Evolutionary conservation across 2,797 vertebrate species (phyloP), one percentile per base, ranked within the genome.

Genomic region (Podargus strigoides): DNA sequence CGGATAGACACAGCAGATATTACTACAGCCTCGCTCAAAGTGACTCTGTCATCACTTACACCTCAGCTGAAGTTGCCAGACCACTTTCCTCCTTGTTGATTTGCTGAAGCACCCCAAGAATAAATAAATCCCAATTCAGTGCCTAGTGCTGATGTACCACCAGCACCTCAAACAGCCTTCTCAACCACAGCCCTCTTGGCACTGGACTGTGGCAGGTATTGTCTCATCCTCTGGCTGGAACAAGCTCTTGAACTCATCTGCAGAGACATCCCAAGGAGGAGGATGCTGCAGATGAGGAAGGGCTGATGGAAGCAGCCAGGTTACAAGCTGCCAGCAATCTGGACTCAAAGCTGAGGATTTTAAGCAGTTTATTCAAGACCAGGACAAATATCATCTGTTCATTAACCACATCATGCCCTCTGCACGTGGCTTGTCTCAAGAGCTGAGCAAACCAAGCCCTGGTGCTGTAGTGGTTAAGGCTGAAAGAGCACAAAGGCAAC

Each of bases 1-100:
- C 8, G 1, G 20, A 21, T 2, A 63, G 41, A 26, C 3, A 1
- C 37, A 30, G 46, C 6, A 3, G 73, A 4, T 77, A 19, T 42
- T 21, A 21, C 80, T 28, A 27, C 74, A 79, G 53, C 53, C 46
- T 85, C 30, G 37, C 76, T 79, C 67, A n/a, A 8, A 58, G 47
- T 1, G 7, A 36, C 62, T 32, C 62, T 50, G 41, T 34, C 5
- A 4, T 34, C 87, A 32, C 14, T 23, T 6, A 34, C 18, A 4
- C 37, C 64, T 22, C 37, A 34, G 50, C 28, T n/a, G 32, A 27
- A 32, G 60, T 19, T 85, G 49, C 59, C 75, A 52, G 47, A 52
- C 23, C 63, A 5, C 46, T 17, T 55, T 46, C 37, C 56, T 70
- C 85, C 58, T 46, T 21, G 19, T 5, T 10, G 24, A 52, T 42